phyloP scores from a whole-genome alignment of 2,888 invertebrate species.

The Pterostichus niger region DNA sequence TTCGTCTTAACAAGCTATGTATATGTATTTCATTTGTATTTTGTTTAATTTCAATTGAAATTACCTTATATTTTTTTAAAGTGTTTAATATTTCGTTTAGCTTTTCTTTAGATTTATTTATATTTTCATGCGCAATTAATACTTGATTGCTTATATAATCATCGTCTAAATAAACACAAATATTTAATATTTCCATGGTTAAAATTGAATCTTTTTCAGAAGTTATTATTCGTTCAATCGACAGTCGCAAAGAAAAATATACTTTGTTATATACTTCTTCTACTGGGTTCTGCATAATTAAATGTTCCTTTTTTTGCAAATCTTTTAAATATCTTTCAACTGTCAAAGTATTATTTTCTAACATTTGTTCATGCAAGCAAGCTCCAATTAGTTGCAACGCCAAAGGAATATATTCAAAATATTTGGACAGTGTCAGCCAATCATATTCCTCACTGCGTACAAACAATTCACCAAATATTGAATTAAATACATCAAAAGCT shows the following conservation, averaged over 20 bases:
- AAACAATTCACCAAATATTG: neutral
- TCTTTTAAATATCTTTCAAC: neutral
- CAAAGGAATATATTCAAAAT: slow-evolving; percentile 6
- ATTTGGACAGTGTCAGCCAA: neutral
- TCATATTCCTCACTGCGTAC: neutral
- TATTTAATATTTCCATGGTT: slow-evolving; percentile 5
- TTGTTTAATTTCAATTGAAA: slow-evolving; percentile 12
- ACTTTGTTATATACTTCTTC: neutral
- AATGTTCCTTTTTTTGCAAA: neutral
- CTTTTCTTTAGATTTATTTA: neutral
- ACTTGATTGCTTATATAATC: slow-evolving; percentile 7
- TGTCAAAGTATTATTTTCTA: neutral
- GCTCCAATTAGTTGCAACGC: neutral
- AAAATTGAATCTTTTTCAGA: neutral
- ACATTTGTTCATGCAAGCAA: neutral
- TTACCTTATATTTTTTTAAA: neutral
- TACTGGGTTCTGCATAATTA: neutral
- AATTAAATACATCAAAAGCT: slow-evolving; percentile 5
- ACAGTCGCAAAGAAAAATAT: neutral
- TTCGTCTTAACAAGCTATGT: neutral
- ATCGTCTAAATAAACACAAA: neutral
- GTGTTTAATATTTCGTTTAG: neutral
- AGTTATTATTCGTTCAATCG: neutral
- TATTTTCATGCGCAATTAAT: neutral
- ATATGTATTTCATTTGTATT: slow-evolving; percentile 10